phyloP scores from a whole-genome alignment of 1,140 invertebrate species.

The Pollicipes pollicipes region DNA sequence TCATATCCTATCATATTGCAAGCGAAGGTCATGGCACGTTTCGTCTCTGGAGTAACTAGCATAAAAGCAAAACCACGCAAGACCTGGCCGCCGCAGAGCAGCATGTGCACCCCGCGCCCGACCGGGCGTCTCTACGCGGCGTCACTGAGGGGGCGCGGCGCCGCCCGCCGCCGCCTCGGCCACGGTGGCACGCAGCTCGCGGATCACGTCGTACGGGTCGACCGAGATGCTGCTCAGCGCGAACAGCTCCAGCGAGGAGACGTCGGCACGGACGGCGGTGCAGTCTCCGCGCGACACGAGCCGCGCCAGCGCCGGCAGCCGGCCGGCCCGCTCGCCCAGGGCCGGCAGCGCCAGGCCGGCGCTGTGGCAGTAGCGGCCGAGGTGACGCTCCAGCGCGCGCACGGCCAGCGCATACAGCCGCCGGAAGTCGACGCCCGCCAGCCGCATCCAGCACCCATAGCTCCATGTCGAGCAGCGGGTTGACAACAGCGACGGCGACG shows the following conservation, averaged over 20 bases:
- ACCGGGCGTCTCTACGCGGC: no score
- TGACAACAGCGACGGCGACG: slow-evolving; percentile 27
- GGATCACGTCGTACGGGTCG: no score
- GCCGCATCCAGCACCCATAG: slow-evolving; percentile 26
- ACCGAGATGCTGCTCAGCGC: no score
- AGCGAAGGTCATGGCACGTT: no score
- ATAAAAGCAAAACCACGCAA: no score
- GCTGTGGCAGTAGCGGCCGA: slow-evolving; percentile 8
- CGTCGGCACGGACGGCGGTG: slow-evolving; percentile 20
- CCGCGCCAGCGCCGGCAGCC: slow-evolving; percentile 18
- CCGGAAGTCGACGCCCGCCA: slow-evolving; percentile 25
- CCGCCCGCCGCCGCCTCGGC: no score
- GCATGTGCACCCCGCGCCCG: no score
- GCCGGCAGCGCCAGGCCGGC: neutral
- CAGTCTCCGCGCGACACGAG: slow-evolving; percentile 23
- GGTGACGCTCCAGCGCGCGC: slow-evolving; percentile 5
- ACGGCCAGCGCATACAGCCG: slow-evolving; percentile 16
- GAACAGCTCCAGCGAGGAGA: slow-evolving; percentile 12
- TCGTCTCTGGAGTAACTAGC: no score
- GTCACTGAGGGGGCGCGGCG: no score
- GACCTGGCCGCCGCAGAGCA: no score
- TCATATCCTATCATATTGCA: no score
- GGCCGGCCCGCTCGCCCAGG: neutral
- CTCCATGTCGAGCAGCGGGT: slow-evolving; percentile 22
- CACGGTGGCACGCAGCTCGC: no score